These are phyloP conservation scores for Sturmia bella DNA, from an alignment of 2,888 invertebrate genomes.

Conservation along the genomic window DNA sequence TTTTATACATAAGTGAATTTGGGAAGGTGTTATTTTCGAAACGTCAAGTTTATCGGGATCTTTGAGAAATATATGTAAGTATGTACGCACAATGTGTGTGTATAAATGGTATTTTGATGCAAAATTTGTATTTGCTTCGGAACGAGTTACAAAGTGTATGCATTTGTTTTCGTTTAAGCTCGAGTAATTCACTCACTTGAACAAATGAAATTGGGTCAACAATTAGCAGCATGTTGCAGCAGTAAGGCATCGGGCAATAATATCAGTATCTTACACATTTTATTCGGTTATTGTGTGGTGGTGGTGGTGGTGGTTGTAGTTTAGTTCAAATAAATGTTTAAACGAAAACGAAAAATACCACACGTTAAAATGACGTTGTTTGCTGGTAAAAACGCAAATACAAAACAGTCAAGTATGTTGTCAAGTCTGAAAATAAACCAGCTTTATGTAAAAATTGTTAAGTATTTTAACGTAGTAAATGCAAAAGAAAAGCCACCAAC, in stretches of 20 bases:
- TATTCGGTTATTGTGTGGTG: constrained; percentile 23
- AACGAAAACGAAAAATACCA: constrained; percentile 62
- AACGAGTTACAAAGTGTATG: constrained; percentile 47
- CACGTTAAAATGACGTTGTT: constrained; percentile 51
- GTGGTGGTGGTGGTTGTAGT: constrained; percentile 1
- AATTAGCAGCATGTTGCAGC: constrained; percentile 63
- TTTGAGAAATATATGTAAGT: too few species aligned
- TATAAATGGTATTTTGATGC: too few species aligned
- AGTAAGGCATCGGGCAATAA: constrained; percentile 32
- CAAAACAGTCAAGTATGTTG: constrained; percentile 42
- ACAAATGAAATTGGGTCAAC: constrained; percentile 69
- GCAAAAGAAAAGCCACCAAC: constrained; percentile 58
- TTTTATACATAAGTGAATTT: too few species aligned
- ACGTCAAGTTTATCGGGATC: too few species aligned
- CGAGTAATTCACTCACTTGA: constrained; percentile 43
- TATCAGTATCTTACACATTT: constrained; percentile 48
- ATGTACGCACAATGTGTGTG: too few species aligned
- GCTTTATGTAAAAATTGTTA: constrained; percentile 30
- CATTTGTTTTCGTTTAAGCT: constrained; percentile 8
- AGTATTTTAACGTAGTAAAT: constrained; percentile 36
- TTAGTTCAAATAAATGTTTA: constrained; percentile 52
- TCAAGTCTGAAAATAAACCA: constrained; percentile 62
- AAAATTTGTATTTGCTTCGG: too few species aligned
- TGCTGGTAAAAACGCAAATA: constrained; percentile 16
- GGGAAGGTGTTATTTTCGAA: too few species aligned